Percentiles rank a stretch among this genome's conserved stretches.
Conservation (phyloP, 2,113 vertebrate species). For the Tapirus terrestris region DNA sequence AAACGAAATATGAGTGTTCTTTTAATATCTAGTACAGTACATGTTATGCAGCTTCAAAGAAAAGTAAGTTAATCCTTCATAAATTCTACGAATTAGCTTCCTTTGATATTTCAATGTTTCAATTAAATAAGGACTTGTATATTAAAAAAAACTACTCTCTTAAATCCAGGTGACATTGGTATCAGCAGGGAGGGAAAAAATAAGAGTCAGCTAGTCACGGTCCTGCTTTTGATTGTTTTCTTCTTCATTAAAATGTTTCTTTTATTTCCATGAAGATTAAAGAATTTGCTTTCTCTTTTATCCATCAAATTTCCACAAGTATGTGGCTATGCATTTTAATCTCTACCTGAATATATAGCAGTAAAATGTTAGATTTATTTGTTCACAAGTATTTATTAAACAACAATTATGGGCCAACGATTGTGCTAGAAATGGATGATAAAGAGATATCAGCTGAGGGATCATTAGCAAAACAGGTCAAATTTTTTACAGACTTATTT, state of each 20-base stretch:
- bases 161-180: not conserved
- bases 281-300: constrained; percentile 52
- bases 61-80: constrained; percentile 36
- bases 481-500: constrained; percentile 29
- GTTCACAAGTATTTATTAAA: constrained; percentile 7
- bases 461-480: constrained; percentile 29
- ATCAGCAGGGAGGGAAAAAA: not conserved
- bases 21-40: not conserved
- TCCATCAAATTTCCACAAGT: constrained; percentile 40
- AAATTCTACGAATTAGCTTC: not conserved
- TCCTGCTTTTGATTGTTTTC: constrained; percentile 53
- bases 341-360: not conserved
- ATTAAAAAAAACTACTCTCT: not conserved
- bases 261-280: constrained; percentile 68
- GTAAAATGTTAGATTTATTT: constrained; percentile 9
- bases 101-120: constrained; percentile 23
- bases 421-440: not conserved
- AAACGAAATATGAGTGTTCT: not conserved
- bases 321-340: not conserved
- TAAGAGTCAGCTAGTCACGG: constrained; percentile 44
- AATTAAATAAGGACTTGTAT: not conserved
- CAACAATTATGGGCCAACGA: not conserved
- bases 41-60: not conserved
- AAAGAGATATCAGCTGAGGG: not conserved
- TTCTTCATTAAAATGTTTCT: constrained; percentile 57